Percentiles rank a stretch among this genome's conserved stretches.
These are phyloP conservation scores for Ctenicera cuprea DNA, from an alignment of 2,888 invertebrate species.

Conservation along the genomic window DNA sequence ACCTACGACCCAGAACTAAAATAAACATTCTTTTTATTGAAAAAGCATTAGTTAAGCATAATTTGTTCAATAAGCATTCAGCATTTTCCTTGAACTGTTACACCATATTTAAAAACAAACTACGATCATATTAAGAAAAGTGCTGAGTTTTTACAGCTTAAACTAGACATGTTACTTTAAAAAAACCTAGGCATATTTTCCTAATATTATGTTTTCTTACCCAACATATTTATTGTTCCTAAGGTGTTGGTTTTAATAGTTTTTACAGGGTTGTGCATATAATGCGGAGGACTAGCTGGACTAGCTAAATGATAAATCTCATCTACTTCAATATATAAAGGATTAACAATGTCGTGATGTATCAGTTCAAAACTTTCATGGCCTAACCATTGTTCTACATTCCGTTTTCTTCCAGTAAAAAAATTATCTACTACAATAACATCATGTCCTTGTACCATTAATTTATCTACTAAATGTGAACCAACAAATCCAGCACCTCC, in stretches of 20 bases:
- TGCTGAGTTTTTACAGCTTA: no score
- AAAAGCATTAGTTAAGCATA: not conserved
- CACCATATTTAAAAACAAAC: no score
- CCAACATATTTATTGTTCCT: slow-evolving; percentile 95
- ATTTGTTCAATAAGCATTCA: slow-evolving; percentile 17
- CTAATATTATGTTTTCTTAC: slow-evolving; percentile 71
- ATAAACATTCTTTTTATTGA: slow-evolving; percentile 2
- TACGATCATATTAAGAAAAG: no score
- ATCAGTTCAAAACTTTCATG: slow-evolving; percentile 99
- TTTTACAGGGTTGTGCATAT: slow-evolving; percentile 99
- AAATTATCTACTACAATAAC: slow-evolving; percentile 98
- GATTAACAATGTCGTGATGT: slow-evolving; percentile 99
- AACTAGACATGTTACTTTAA: no score
- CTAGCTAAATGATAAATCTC: slow-evolving; percentile 99
- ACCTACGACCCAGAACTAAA: slow-evolving; percentile 74
- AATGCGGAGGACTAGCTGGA: slow-evolving; percentile 99
- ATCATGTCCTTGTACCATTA: slow-evolving; percentile 98
- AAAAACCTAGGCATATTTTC: no score
- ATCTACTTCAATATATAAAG: slow-evolving; percentile 96
- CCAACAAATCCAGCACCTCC: slow-evolving; percentile 99
- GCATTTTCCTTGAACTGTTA: no score
- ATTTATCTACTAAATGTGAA: slow-evolving; percentile 95
- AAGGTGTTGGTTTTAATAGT: slow-evolving; percentile 99
- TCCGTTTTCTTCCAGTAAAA: slow-evolving; percentile 97
- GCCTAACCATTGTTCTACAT: slow-evolving; percentile 99